Base-by-base conservation (phyloP, 2,888 invertebrate genomes). In the Octonoba sinensis region DNA sequence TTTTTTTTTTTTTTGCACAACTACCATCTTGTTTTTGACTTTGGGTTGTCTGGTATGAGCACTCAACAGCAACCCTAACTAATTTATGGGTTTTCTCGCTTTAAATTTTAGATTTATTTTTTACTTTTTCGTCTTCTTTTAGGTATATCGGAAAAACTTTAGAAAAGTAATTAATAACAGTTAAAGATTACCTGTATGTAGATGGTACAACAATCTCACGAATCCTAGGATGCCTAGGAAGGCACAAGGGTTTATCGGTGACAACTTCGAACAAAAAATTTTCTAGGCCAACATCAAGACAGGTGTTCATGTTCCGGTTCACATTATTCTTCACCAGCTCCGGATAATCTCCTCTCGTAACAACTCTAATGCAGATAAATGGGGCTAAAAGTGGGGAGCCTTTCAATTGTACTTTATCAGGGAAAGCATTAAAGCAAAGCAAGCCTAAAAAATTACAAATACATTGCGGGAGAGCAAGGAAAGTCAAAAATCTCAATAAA, bases 181-280 rank as follows among this genome's bases (percentile, higher is more conserved):
- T 36, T 36, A 36, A 4, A 36, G 1, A 36, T 36, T 36, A 36
- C 36, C 36, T 36, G 88, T 97, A 97, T 74, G 92, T 91, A 16
- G 92, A 89, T 70, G 97, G 97, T 36, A 98, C 96, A 24, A 97
- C 95, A 51, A 96, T 92, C 86, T 90, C 87, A 83, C 96, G 91
- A 11, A 96, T 92, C 85, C 96, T 91, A 72, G 94, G 92, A 89
- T 95, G 94, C 46, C 87, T 86, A 0, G 86, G 84, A 81, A 93
- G 91, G 62, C 87, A 85, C 57, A 89, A 84, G 13, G 87, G 84
- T 81, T 96, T 96, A 88, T 98, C 97, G 51, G 96, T 96, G 16
- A 97, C 97, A 51, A 98, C 96, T 91, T 98, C 97, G 86, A 98
- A 93, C 87, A 97, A 92, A 87, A 97, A 98, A 88, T 98, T 97